A percentile compares a stretch with the other conserved stretches of the same genome.
Evolutionary conservation across 2,888 invertebrate species (phyloP).

Genomic region (Eucera pruinosa): DNA sequence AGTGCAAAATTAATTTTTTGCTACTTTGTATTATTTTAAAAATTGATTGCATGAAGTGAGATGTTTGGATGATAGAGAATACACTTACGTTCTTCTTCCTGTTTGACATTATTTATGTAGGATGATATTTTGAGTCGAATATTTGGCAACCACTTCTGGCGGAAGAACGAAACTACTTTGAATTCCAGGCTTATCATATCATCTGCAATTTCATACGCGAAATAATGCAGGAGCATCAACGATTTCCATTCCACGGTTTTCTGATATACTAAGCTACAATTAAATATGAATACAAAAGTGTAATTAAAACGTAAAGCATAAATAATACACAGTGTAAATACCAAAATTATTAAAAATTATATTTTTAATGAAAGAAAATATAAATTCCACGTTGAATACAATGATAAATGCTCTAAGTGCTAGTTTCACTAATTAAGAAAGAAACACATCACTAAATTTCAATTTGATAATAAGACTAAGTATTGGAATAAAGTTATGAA

Average conservation of each 20-base stretch:
- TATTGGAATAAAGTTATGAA: too few relatives aligned
- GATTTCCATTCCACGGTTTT: not conserved
- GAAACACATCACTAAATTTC: too few relatives aligned
- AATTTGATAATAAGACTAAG: too few relatives aligned
- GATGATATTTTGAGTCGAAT: conserved; percentile 59
- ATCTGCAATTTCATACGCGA: conserved; percentile 46
- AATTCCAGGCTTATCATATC: conserved; percentile 51
- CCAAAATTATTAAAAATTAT: too few relatives aligned
- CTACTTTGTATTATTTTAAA: not conserved
- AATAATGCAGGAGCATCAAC: conserved; percentile 1
- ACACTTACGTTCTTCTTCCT: conserved; percentile 20
- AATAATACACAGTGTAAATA: too few relatives aligned
- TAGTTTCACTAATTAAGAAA: too few relatives aligned
- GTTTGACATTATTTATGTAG: conserved; percentile 54
- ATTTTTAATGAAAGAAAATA: too few relatives aligned
- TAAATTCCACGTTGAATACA: too few relatives aligned
- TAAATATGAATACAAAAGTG: not conserved
- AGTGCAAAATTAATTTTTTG: not conserved
- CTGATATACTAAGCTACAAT: not conserved
- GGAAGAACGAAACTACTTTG: conserved; percentile 37
- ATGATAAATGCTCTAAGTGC: too few relatives aligned
- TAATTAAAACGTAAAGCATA: too few relatives aligned
- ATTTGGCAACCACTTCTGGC: conserved; percentile 61
- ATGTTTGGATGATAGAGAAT: not conserved
- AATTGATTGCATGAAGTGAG: conserved; percentile 4